Percentiles rank a stretch among this genome's conserved stretches.
Conservation (phyloP, 2,113 vertebrate genomes). For the Zosterops hypoxanthus region DNA sequence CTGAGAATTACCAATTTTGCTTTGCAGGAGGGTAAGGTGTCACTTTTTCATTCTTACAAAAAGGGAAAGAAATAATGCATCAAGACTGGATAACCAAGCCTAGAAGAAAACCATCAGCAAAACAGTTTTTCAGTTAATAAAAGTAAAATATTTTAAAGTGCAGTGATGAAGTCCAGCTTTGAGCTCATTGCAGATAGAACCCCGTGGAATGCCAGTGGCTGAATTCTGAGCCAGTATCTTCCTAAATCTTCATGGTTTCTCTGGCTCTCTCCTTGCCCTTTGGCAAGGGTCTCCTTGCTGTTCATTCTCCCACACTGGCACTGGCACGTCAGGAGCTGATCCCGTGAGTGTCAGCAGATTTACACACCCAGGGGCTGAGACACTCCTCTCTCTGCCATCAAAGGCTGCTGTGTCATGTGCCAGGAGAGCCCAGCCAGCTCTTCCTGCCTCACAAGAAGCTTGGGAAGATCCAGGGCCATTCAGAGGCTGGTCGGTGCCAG, state of each 20-base stretch:
- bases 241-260: background rate
- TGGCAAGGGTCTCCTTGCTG: background rate
- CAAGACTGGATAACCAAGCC: background rate
- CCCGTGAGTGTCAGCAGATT: background rate
- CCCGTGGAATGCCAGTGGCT: background rate
- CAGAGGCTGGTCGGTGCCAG: accelerated
- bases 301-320: background rate
- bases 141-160: background rate
- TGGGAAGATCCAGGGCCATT: accelerated
- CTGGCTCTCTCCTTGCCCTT: background rate
- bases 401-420: background rate
- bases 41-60: background rate
- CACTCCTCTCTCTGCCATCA: background rate
- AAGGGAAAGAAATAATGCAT: background rate
- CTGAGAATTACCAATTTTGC: conserved; percentile 35
- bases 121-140: background rate
- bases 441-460: background rate
- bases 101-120: background rate
- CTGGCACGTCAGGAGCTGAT: background rate
- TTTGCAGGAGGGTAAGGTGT: background rate
- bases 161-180: background rate
- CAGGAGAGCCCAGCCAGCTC: background rate
- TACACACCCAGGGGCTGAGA: background rate
- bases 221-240: background rate
- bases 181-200: accelerated